Evolutionary conservation across 2,888 invertebrate species (phyloP).

Genomic region (Hymenopus coronatus): DNA sequence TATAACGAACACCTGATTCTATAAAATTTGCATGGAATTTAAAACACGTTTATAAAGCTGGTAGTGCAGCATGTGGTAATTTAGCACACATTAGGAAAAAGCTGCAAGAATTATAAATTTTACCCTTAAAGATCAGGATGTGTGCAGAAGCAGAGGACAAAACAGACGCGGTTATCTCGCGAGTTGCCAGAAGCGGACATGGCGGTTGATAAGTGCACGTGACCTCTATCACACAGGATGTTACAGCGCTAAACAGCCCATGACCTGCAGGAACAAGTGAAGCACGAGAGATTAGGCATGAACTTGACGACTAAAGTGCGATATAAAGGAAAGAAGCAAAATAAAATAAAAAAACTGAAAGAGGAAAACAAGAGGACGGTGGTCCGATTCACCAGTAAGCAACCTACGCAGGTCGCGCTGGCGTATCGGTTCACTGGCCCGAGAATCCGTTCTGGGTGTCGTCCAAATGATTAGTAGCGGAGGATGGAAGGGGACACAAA

Average conservation of each 20-base stretch:
- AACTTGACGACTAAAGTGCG: neutral
- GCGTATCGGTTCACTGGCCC: neutral
- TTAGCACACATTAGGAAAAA: too few relatives aligned
- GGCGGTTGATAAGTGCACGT: too few relatives aligned
- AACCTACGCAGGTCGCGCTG: neutral
- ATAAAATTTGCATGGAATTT: too few relatives aligned
- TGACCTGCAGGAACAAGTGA: neutral
- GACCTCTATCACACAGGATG: neutral
- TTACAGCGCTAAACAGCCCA: neutral
- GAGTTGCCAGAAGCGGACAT: too few relatives aligned
- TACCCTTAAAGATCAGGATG: too few relatives aligned
- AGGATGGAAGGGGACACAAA: neutral
- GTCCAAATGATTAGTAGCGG: neutral
- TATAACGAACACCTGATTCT: too few relatives aligned
- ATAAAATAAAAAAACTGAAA: neutral
- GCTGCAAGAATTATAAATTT: too few relatives aligned
- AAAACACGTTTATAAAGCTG: too few relatives aligned
- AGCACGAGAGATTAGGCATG: neutral
- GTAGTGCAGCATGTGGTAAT: too few relatives aligned
- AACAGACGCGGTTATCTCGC: too few relatives aligned
- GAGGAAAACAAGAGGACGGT: neutral
- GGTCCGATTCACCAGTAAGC: neutral
- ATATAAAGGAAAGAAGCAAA: neutral
- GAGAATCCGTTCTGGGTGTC: neutral
- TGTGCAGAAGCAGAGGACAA: too few relatives aligned